Evolutionary conservation across 2,797 vertebrate genomes (phyloP).

Genomic region (Oreochromis mossambicus): DNA sequence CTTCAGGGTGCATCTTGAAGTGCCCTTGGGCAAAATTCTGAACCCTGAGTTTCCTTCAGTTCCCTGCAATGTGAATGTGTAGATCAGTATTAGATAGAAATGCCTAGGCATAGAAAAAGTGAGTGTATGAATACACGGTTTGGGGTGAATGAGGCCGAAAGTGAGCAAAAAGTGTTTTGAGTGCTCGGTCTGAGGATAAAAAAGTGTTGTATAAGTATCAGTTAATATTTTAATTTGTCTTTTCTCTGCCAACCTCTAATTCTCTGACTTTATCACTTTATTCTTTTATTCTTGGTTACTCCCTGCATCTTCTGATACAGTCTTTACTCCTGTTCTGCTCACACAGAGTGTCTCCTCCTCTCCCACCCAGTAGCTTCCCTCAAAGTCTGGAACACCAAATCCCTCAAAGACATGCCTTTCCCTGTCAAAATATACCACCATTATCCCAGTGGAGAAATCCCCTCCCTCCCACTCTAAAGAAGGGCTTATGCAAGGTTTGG

Average conservation of each 20-base stretch:
- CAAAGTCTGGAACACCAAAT: slow-evolving; percentile 58
- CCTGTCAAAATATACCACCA: slow-evolving; percentile 55
- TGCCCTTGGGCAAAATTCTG: neutral
- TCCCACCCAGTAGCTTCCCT: slow-evolving; percentile 9
- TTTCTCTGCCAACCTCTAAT: neutral
- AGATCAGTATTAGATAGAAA: neutral
- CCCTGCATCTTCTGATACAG: slow-evolving; percentile 1
- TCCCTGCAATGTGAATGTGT: neutral
- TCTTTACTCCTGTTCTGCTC: neutral
- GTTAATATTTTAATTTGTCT: neutral
- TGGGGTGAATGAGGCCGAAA: neutral
- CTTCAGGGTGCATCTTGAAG: neutral
- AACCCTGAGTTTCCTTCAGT: neutral
- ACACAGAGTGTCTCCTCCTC: neutral
- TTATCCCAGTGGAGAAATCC: slow-evolving; percentile 23
- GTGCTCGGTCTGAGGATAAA: neutral
- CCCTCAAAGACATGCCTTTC: slow-evolving; percentile 57
- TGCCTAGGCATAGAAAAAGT: fast-evolving
- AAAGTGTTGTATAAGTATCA: fast-evolving
- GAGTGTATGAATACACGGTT: neutral
- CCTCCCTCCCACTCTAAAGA: slow-evolving; percentile 1
- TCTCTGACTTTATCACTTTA: neutral
- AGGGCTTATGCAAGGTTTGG: slow-evolving; percentile 1
- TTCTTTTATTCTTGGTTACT: neutral
- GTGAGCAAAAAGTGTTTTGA: neutral